Percentiles rank a stretch among this genome's conserved stretches.
phyloP scores from a whole-genome alignment of 2,888 invertebrate species.

The Drosophila multiciliata region DNA sequence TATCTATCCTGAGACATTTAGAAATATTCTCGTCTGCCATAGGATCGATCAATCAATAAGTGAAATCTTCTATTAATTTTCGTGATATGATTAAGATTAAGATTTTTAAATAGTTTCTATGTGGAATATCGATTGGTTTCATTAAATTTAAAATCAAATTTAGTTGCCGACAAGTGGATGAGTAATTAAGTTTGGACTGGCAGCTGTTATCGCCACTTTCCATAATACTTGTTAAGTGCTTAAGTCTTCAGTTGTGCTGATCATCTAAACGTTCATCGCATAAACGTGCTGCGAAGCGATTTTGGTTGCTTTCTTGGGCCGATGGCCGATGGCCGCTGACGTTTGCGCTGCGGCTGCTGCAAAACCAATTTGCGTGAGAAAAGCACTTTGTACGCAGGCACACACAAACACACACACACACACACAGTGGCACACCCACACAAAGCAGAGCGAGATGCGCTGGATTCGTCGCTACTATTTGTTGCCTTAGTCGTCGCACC shows the following conservation, averaged over 20 bases:
- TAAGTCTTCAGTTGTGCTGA: not conserved
- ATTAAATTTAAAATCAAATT: not conserved
- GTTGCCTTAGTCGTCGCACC: not conserved
- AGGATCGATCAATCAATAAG: not conserved
- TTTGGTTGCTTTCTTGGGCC: conserved; percentile 42
- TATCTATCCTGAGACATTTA: too few relatives aligned
- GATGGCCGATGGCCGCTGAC: conserved; percentile 49
- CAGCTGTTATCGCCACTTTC: not conserved
- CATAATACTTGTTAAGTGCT: not conserved
- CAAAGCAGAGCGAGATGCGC: conserved; percentile 38
- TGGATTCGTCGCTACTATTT: conserved; percentile 36
- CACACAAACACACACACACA: conserved; percentile 3
- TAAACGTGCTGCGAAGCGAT: conserved; percentile 39
- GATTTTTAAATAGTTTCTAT: not conserved
- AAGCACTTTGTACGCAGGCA: conserved; percentile 47
- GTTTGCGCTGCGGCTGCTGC: conserved; percentile 40
- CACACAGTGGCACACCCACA: conserved; percentile 11
- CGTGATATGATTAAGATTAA: not conserved
- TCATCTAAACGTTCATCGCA: conserved; percentile 7
- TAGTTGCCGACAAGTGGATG: not conserved
- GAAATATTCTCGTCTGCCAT: not conserved
- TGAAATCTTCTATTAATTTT: not conserved
- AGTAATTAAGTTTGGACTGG: not conserved
- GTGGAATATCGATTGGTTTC: not conserved
- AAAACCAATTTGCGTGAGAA: conserved; percentile 65